These are phyloP conservation scores for Mechanitis mazaeus DNA, from an alignment of 2,888 invertebrate genomes.

Conservation along the genomic window DNA sequence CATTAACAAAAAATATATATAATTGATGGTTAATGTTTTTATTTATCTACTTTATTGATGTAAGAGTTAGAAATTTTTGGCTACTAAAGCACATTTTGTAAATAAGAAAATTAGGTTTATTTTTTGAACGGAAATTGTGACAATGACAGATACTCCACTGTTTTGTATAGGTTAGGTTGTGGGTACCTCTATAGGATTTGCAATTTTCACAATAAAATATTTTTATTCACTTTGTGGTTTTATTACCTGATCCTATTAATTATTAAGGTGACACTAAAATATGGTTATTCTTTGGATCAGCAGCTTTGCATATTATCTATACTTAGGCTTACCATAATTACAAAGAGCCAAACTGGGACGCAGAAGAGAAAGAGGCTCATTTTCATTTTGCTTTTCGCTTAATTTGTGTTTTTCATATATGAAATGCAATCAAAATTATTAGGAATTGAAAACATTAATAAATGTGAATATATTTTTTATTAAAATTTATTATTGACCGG, in stretches of 20 bases:
- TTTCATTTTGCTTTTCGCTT: too few relatives aligned
- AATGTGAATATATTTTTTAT: too few relatives aligned
- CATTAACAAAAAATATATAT: slow-evolving; percentile 7
- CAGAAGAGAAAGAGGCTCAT: too few relatives aligned
- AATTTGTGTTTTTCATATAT: too few relatives aligned
- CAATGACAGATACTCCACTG: slow-evolving; percentile 43
- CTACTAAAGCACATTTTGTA: slow-evolving; percentile 45
- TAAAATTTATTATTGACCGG: too few relatives aligned
- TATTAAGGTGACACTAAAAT: neutral
- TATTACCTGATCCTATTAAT: neutral
- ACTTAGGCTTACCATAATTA: too few relatives aligned
- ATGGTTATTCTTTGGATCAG: too few relatives aligned
- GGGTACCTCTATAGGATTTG: slow-evolving; percentile 45
- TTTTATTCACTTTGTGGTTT: slow-evolving; percentile 31
- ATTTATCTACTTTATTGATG: slow-evolving; percentile 16
- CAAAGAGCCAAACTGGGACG: too few relatives aligned
- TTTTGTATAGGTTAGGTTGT: slow-evolving; percentile 48
- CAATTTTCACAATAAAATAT: slow-evolving; percentile 61
- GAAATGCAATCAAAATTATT: too few relatives aligned
- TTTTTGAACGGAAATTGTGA: slow-evolving; percentile 63
- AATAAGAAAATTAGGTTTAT: slow-evolving; percentile 60
- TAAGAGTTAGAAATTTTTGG: slow-evolving; percentile 30
- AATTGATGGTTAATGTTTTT: slow-evolving; percentile 16
- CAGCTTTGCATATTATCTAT: too few relatives aligned
- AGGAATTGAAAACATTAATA: too few relatives aligned